Evolutionary conservation across 2,888 invertebrate genomes (phyloP), one percentile per base, ranked within the genome.

Genomic region (Elegia similella): DNA sequence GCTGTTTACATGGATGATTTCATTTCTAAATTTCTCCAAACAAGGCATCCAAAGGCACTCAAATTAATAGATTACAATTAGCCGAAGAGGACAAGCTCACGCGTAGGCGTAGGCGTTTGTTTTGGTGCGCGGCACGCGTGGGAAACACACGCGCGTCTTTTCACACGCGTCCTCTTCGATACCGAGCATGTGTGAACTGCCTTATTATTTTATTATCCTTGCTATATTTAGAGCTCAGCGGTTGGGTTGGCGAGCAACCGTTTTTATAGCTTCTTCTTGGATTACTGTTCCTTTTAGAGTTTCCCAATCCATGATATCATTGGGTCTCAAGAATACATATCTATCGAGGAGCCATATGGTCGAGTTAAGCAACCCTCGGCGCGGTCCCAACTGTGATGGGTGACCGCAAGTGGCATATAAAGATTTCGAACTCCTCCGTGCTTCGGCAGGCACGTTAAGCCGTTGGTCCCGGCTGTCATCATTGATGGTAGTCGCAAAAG

Each of bases 101-200:
- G 55, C 58, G 61, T 59, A 56, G 59, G 60, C 48, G 60, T 59
- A 44, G 47, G 60, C 58, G 59, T 52, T 52, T 55, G 52, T 55
- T 58, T 55, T 55, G 34, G 46, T 43, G 38, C n/a, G 12, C 52
- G 46, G 55, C 52, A 59, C 62, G 62, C 61, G 63, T 63, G 63
- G 58, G 63, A 63, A 63, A 55, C 48, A 29, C 17, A 43, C 56
- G 55, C 43, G 55, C 55, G 53, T 46, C 56, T 53, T 38, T 62
- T 61, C 62, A 61, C 64, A 64, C 61, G 48, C 46, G 47, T 55
- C 55, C 46, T 42, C 56, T 8, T n/a, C 42, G 42, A 48, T 15
- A 42, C 48, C 34, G 46, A 55, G 30, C 48, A 56, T 56, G 56
- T 56, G 56, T 48, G 48, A 42, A 42, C 44, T 32, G 56, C 56